phyloP scores from a whole-genome alignment of 1,140 invertebrate genomes.

The Trachymyrmex septentrionalis region DNA sequence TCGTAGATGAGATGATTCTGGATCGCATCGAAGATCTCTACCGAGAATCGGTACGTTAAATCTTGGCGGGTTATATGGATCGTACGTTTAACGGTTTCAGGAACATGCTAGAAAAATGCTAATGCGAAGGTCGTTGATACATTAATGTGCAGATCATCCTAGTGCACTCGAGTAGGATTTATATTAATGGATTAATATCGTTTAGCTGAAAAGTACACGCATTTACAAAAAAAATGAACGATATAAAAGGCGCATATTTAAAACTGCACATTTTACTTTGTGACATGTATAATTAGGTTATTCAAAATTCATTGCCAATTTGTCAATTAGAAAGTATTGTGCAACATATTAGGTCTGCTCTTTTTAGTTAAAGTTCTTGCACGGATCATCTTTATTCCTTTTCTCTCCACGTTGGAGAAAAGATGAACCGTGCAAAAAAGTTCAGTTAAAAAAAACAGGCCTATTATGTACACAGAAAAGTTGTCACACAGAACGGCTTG shows the following conservation, averaged over 20 bases:
- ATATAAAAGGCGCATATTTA: constrained; percentile 29
- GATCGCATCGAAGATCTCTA: constrained; percentile 80
- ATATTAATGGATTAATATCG: constrained; percentile 58
- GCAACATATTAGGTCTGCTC: constrained; percentile 9
- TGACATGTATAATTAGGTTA: constrained; percentile 36
- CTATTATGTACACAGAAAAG: neutral
- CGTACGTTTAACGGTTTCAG: constrained; percentile 23
- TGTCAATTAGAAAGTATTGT: constrained; percentile 7
- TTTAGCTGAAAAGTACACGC: constrained; percentile 37
- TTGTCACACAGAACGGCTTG: neutral
- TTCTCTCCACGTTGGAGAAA: too few species aligned
- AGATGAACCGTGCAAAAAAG: too few species aligned
- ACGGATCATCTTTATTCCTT: too few species aligned
- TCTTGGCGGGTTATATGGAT: constrained; percentile 35
- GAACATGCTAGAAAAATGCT: constrained; percentile 69
- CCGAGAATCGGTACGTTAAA: constrained; percentile 63
- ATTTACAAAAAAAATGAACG: constrained; percentile 14
- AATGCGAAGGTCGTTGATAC: constrained; percentile 66
- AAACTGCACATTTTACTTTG: constrained; percentile 27
- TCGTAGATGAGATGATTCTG: constrained; percentile 76
- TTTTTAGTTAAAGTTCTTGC: too few species aligned
- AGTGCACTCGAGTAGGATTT: constrained; percentile 62
- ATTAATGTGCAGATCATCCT: constrained; percentile 73
- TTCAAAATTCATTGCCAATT: constrained; percentile 46
- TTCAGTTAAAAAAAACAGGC: too few species aligned